Evolutionary conservation across 1,140 invertebrate genomes (phyloP).

Genomic region (Ostrea denselamellosa): DNA sequence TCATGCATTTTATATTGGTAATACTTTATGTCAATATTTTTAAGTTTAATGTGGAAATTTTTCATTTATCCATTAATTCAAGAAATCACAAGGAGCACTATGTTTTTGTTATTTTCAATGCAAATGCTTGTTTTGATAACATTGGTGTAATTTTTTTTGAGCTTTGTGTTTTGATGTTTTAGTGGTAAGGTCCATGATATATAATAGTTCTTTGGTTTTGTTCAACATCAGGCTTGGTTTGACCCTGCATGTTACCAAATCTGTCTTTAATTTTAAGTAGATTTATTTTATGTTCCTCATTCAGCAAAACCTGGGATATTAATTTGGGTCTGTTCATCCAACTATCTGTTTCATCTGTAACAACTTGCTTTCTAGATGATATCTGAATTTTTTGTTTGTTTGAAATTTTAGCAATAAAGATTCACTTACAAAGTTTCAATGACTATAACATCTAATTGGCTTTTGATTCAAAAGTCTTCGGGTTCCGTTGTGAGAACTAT

Average conservation of each 20-base stretch:
- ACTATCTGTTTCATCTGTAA: too few species aligned
- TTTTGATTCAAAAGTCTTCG: too few species aligned
- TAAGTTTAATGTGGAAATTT: background rate
- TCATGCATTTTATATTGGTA: too few species aligned
- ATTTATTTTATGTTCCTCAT: background rate
- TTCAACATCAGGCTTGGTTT: background rate
- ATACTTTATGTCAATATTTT: background rate
- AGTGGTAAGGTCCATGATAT: background rate
- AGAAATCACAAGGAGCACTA: background rate
- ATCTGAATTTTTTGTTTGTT: too few species aligned
- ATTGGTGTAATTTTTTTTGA: background rate
- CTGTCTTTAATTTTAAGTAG: background rate
- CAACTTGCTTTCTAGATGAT: too few species aligned
- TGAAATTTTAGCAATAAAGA: too few species aligned
- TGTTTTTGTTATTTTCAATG: background rate
- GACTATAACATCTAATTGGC: too few species aligned
- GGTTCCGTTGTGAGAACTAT: too few species aligned
- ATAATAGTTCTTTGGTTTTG: background rate
- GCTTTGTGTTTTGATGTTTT: background rate
- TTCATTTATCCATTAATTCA: background rate
- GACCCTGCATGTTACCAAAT: slow-evolving; percentile 29
- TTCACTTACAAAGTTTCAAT: too few species aligned
- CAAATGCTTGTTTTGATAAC: background rate
- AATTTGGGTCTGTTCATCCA: too few species aligned
- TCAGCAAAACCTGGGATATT: too few species aligned